Evolutionary conservation across 2,797 vertebrate genomes (phyloP).

Genomic region (Lycodopsis pacificus): DNA sequence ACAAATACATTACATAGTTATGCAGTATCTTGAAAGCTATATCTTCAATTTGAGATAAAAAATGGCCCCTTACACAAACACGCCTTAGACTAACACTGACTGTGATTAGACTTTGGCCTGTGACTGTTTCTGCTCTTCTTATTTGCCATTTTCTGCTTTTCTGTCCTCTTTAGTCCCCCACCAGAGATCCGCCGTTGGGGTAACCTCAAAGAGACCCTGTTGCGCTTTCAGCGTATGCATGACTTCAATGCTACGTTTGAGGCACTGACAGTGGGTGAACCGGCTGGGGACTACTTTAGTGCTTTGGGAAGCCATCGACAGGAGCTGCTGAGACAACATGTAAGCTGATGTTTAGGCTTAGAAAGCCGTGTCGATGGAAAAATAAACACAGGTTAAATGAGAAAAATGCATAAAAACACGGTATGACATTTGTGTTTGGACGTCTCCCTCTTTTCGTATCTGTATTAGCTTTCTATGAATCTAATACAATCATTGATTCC

Average conservation of each 20-base stretch:
- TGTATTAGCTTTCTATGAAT: not conserved
- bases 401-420: not conserved
- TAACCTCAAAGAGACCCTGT: conserved; percentile 90
- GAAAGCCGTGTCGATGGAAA: not conserved
- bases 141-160: not conserved
- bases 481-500: not conserved
- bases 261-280: conserved; percentile 89
- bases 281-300: conserved; percentile 88
- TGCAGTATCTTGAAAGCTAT: not conserved
- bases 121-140: not conserved
- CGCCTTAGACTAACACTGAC: not conserved
- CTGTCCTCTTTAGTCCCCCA: conserved; percentile 77
- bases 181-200: conserved; percentile 91
- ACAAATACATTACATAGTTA: not conserved
- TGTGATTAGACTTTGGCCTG: not conserved
- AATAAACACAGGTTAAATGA: not conserved
- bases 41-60: not conserved
- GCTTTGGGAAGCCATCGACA: conserved; percentile 87
- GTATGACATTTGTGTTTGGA: not conserved
- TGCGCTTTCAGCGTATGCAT: conserved; percentile 89
- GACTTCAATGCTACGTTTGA: conserved; percentile 90
- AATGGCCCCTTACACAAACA: not conserved
- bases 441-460: not conserved
- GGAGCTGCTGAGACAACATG: conserved; percentile 92
- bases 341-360: conserved; percentile 65